Conservation (phyloP, 64 coral and sea anemone species). For the Cladopsammia gracilis region DNA sequence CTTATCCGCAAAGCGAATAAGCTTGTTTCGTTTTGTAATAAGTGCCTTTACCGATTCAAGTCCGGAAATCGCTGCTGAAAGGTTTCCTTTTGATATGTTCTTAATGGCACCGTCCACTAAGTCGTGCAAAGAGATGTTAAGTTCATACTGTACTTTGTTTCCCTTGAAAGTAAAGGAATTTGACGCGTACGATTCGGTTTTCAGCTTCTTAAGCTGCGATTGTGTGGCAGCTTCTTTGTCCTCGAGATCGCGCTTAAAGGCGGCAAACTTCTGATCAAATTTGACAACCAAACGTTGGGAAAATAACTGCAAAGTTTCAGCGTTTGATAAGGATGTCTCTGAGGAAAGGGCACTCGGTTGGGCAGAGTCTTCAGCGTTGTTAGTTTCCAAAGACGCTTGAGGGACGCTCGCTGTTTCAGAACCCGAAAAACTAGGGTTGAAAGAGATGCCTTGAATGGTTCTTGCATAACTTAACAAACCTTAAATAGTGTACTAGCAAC, state of each 20-base stretch:
- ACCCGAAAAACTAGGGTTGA: too few species aligned
- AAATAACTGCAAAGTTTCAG: constrained; percentile 40
- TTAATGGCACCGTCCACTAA: constrained; percentile 5
- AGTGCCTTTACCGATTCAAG: neutral
- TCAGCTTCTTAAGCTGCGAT: neutral
- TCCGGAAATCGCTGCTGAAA: constrained; percentile 30
- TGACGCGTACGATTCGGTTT: too few species aligned
- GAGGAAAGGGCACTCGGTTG: neutral
- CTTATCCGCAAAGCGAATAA: constrained; percentile 56
- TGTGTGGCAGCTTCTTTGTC: constrained; percentile 38
- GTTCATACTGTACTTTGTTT: constrained; percentile 59
- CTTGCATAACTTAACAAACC: too few species aligned
- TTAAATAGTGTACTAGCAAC: too few species aligned
- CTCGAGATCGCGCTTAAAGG: constrained; percentile 33
- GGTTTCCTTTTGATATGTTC: neutral
- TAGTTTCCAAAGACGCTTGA: constrained; percentile 20
- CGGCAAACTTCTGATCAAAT: constrained; percentile 24
- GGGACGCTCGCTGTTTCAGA: constrained; percentile 11
- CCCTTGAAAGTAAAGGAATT: too few species aligned
- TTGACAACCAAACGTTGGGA: constrained; percentile 31
- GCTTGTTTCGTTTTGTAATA: constrained; percentile 46
- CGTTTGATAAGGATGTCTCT: constrained; percentile 24
- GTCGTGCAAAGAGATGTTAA: constrained; percentile 41
- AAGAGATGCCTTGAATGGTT: too few species aligned
- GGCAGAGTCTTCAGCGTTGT: constrained; percentile 1